Conservation (phyloP, 2,113 vertebrate species). For the Romanogobio albipinnatus region DNA sequence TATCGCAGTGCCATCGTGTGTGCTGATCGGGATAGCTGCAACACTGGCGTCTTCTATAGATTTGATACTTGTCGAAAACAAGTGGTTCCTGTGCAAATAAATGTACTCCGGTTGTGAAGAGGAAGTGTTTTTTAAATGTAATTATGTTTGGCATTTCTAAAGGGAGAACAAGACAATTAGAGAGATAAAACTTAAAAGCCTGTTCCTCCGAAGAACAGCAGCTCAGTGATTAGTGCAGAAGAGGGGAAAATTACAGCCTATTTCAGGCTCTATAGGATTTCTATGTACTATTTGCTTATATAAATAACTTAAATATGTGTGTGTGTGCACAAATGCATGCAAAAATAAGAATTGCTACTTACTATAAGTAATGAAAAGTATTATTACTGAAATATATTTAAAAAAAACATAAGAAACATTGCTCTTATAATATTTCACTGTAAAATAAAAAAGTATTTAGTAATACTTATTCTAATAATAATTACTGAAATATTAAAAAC, state of each 20-base stretch:
- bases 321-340: background rate
- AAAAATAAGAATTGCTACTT: background rate
- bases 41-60: background rate
- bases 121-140: constrained; percentile 15
- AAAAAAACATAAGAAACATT: no score
- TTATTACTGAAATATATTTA: no score
- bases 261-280: background rate
- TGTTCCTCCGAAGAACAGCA: background rate
- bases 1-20: background rate
- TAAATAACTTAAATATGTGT: no score
- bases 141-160: constrained; percentile 33
- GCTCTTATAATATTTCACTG: no score
- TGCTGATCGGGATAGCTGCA: background rate
- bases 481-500: no score
- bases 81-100: background rate
- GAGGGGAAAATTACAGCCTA: constrained; percentile 18
- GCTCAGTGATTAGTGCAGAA: constrained; percentile 16
- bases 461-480: no score
- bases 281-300: background rate
- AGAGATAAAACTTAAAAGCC: constrained; percentile 33
- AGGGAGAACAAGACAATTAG: constrained; percentile 32
- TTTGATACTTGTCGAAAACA: constrained; percentile 7
- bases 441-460: no score
- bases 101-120: background rate
- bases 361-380: no score